A percentile compares a stretch with the other conserved stretches of the same genome.
These are phyloP conservation scores for Neocrepidodera transversa DNA, from an alignment of 2,888 invertebrate species.

Conservation along the genomic window DNA sequence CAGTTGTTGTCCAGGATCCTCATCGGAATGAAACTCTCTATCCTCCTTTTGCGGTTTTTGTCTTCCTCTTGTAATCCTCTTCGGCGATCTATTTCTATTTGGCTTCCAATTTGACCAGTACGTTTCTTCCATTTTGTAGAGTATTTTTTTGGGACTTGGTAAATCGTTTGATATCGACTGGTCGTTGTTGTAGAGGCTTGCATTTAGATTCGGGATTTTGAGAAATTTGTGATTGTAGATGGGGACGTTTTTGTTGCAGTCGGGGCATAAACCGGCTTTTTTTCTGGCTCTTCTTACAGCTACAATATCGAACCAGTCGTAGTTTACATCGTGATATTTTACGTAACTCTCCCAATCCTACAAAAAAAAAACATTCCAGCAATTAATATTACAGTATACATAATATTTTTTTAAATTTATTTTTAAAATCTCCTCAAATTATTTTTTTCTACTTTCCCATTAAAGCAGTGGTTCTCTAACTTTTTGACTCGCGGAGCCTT, in stretches of 20 bases:
- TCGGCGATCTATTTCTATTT: constrained; percentile 31
- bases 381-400: no score
- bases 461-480: no score
- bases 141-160: constrained; percentile 40
- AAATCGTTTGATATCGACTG: constrained; percentile 19
- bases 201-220: constrained; percentile 28
- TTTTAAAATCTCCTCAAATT: no score
- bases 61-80: not conserved
- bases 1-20: constrained; percentile 21
- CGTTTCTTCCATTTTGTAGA: constrained; percentile 55
- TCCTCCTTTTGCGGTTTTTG: constrained; percentile 3
- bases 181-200: constrained; percentile 34
- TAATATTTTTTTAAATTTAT: no score
- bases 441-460: no score
- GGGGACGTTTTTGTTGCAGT: not conserved
- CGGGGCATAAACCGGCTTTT: not conserved
- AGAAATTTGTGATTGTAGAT: constrained; percentile 44
- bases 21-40: not conserved
- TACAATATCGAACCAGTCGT: constrained; percentile 6
- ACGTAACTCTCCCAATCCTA: constrained; percentile 6
- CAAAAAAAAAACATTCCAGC: not conserved
- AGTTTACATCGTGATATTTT: constrained; percentile 2
- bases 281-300: not conserved
- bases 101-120: constrained; percentile 60
- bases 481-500: no score